Evolutionary conservation across 2,888 invertebrate species (phyloP).

Genomic region (Helobdella robusta): DNA sequence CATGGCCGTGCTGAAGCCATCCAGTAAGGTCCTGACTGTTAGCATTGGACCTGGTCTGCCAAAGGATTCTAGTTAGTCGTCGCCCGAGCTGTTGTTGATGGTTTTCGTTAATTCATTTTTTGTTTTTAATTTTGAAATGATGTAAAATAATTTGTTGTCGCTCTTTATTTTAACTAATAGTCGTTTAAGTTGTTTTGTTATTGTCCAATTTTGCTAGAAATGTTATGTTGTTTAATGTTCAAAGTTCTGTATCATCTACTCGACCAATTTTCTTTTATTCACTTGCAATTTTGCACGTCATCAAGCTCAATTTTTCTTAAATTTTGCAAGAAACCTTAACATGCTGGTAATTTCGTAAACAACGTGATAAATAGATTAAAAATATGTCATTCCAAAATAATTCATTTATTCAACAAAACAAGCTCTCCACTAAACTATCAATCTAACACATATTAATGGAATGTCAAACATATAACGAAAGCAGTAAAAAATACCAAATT

Average conservation of each 20-base stretch:
- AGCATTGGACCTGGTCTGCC: slow-evolving; percentile 56
- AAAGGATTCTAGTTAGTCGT: slow-evolving; percentile 34
- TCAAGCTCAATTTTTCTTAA: background rate
- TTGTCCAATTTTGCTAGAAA: background rate
- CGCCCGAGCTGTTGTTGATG: background rate
- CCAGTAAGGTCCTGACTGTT: slow-evolving; percentile 56
- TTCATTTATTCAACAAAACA: no score
- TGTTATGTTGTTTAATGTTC: background rate
- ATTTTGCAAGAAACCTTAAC: background rate
- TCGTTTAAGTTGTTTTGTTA: background rate
- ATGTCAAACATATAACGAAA: no score
- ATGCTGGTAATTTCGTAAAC: background rate
- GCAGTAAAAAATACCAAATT: no score
- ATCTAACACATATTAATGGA: no score
- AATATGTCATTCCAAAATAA: no score
- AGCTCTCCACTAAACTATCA: no score
- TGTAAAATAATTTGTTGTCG: no score
- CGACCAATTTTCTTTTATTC: no score
- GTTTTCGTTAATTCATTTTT: background rate
- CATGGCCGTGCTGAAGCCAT: slow-evolving; percentile 51
- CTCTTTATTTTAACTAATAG: no score
- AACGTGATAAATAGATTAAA: no score
- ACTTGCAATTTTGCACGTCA: no score
- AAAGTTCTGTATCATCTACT: background rate
- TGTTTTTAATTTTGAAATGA: no score